Base-by-base conservation (phyloP, 37 sponge, comb jelly and placozoan species). In the Dysidea cf. avara region DNA sequence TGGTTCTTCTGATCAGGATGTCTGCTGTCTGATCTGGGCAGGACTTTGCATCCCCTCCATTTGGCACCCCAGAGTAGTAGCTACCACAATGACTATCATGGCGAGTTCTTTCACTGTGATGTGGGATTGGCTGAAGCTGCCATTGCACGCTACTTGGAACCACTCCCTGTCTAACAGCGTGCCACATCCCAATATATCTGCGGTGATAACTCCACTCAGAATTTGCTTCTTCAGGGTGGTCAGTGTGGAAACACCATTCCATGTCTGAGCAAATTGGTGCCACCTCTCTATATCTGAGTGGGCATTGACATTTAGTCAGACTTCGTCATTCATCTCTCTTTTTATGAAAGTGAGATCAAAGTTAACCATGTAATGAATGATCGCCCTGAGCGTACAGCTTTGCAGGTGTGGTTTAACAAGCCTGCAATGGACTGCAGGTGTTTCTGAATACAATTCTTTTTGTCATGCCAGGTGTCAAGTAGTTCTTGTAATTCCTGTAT, bases 91-190 rank as follows among this genome's bases (percentile, higher is more conserved):
- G 17, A 87, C 78, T 3, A 81, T 54, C 0, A 71, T 71, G 36
- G 81, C 48, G 34, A 81, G 36, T 43, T 88, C 89, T 47, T 88
- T 88, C 22, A 55, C 18, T 34, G 85, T 70, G 54, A 84, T 84
- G 25, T 76, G 64, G 34, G 17, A 53, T 4, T 35, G 48, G 0
- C 1, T 17, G 36, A 53, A 26, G 14, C 35, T 16, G 11, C 22
- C 36, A 5, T 17, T 28, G 71, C 85, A 84, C 26, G 36, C 30
- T 3, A 76, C 28, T 48, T 71, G 71, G 29, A 84, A 71, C 85
- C 85, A 84, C 21, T 39, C 16, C 0, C 24, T 21, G 12, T 39
- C 52, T 2, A 48, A 52, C 29, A 52, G 32, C 14, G 83, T 75
- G 3, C 82, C 75, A 66, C 83, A 82, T 12, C 83, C 74, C 68